Base-by-base conservation (phyloP, 2,888 invertebrate genomes). In the Lepidonotus clava region DNA sequence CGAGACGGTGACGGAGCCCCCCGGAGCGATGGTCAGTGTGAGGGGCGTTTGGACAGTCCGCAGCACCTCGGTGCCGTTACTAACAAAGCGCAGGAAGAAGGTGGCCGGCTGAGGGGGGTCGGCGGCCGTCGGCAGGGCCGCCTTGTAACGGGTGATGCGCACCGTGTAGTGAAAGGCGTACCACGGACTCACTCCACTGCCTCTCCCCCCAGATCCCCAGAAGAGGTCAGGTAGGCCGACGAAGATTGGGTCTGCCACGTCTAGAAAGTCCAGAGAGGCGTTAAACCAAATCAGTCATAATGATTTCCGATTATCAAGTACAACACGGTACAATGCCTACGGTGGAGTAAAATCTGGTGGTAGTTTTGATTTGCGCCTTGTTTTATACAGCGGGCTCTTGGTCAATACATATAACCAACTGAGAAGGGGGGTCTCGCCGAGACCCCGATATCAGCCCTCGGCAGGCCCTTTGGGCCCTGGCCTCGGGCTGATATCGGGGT, bases 1-100 rank as follows among this genome's bases (percentile, higher is more conserved):
- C 6, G 36, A 36, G 14, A 71, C 18, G 1, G 8, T 6, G 1
- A 36, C 2, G 36, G 71, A 34, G 38, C 14, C 71, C 8, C 71
- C 71, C 5, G 71, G 71, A 4, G 14, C 5, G 34, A 71, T 32
- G 36, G 6, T 71, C 71, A 71, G 34, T 32, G 36, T 14, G 24
- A 71, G 2, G 1, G 36, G 71, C 1, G 18, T 34, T n/a, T 38
- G 5, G 36, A 8, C 18, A 14, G 71, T 71, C 21, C 0, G 8
- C 36, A 38, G 36, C 34, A 71, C 71, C 71, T 36, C 36, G 38
- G 34, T 8, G 14, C 38, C 36, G 21, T 71, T 36, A 2, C 38
- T 71, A 1, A 71, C 71, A 38, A 71, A 71, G n/a, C 71, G 34
- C n/a, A 71, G 38, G 71, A 36, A 71, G 71, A 71, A 71, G 11